Conservation (phyloP, 2,113 vertebrate species). For the Zosterops pallidus region DNA sequence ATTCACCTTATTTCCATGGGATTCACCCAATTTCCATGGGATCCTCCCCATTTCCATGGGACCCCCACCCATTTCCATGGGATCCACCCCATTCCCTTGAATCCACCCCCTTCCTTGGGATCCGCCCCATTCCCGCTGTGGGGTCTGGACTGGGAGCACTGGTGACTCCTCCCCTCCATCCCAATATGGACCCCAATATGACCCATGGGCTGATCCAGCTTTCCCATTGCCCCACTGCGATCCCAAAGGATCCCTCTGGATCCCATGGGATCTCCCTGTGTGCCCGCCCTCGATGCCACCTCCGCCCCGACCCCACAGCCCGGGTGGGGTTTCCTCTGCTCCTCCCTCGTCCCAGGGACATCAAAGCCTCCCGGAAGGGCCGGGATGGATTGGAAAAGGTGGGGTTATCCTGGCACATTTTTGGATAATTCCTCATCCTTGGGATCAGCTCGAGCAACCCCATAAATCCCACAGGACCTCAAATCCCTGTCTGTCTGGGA, state of each 20-base stretch:
- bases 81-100: too few relatives aligned
- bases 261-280: rapidly evolving
- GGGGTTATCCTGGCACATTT: neutral
- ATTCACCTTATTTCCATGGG: too few relatives aligned
- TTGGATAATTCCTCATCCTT: neutral
- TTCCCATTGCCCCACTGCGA: neutral
- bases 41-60: neutral
- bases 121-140: rapidly evolving
- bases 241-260: neutral
- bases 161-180: neutral
- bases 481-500: rapidly evolving
- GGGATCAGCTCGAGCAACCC: neutral
- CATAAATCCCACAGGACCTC: neutral
- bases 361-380: neutral
- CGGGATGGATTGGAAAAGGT: neutral
- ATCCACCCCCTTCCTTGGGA: too few relatives aligned
- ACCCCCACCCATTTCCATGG: too few relatives aligned
- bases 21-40: neutral
- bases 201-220: rapidly evolving
- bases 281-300: neutral
- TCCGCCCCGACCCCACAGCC: neutral
- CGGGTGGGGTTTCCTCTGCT: neutral
- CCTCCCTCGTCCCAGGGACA: neutral
- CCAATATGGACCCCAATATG: neutral
- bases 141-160: neutral